phyloP scores from a whole-genome alignment of 2,113 vertebrate genomes.

The Eolophus roseicapilla region DNA sequence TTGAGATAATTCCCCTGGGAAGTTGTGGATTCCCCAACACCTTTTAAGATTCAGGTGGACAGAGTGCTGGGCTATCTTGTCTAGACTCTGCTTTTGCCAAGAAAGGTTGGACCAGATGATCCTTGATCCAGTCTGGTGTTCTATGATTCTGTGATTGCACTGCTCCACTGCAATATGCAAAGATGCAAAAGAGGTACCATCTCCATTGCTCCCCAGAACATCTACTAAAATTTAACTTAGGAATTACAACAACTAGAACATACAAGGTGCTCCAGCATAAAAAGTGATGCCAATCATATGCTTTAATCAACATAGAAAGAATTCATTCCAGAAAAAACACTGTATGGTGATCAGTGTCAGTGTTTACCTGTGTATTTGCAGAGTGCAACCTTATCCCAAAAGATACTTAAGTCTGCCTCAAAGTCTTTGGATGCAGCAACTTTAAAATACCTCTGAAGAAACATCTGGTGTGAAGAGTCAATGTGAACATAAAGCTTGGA shows the following conservation, averaged over 20 bases:
- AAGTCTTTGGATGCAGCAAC: neutral
- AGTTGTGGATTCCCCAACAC: neutral
- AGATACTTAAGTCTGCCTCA: neutral
- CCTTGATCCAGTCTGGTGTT: neutral
- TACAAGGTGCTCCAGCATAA: neutral
- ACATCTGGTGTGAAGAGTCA: neutral
- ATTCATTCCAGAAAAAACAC: neutral
- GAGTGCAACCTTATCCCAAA: neutral
- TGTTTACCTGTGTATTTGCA: neutral
- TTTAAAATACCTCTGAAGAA: neutral
- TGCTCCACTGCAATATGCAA: neutral
- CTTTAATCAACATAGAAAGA: neutral
- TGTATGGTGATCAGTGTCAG: neutral
- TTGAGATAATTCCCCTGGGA: neutral
- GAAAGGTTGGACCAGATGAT: neutral
- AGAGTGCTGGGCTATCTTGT: neutral
- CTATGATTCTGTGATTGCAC: neutral
- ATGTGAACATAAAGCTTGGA: neutral
- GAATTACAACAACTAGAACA: neutral
- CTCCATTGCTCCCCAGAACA: neutral
- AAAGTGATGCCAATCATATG: neutral
- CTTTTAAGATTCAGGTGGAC: neutral
- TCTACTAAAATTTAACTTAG: neutral
- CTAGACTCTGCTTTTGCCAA: neutral
- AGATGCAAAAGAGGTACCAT: neutral